Base-by-base conservation (phyloP, 2,888 invertebrate genomes). In the Cryptops parisi region DNA sequence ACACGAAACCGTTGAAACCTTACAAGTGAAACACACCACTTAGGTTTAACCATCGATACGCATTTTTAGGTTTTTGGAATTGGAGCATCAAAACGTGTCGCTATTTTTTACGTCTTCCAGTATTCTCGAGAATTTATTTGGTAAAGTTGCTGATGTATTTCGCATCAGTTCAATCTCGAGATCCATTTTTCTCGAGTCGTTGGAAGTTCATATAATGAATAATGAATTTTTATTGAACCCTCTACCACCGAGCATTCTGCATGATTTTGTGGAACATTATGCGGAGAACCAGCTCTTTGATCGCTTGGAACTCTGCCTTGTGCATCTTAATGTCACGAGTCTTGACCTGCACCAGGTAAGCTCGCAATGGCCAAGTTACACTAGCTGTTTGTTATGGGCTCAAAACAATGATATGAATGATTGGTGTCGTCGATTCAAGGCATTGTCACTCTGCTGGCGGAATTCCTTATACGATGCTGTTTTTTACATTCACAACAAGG, bases 401-500 rank as follows among this genome's bases (percentile, higher is more conserved):
- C n/a, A n/a, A n/a, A n/a, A n/a, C n/a, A n/a, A n/a, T n/a, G n/a
- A n/a, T n/a, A n/a, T n/a, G n/a, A n/a, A n/a, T n/a, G n/a, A n/a
- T n/a, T n/a, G n/a, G n/a, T n/a, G n/a, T n/a, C 19, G n/a, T 2
- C 19, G 19, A 43, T 52, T 61, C 21, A 60, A 74, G 70, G 72
- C 74, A 25, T 71, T 75, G 61, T 76, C 74, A 45, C 67, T 81
- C 61, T 74, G 78, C 69, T 71, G 78, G 68, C 72, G 72, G 53
- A 73, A 78, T 62, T 74, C 75, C 25, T 67, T 83, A 27, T 81
- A 80, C 65, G 80, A 82, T 66, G 80, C 80, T 27, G 77, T 81
- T 54, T 74, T 84, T 58, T 81, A 84, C 67, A 77, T 88, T 25
- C 82, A 83, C 67, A 85, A 84, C 56, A 76, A 78, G 63, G 86